Base-by-base conservation (phyloP, 1,140 invertebrate genomes). In the Zaprionus camerounensis region DNA sequence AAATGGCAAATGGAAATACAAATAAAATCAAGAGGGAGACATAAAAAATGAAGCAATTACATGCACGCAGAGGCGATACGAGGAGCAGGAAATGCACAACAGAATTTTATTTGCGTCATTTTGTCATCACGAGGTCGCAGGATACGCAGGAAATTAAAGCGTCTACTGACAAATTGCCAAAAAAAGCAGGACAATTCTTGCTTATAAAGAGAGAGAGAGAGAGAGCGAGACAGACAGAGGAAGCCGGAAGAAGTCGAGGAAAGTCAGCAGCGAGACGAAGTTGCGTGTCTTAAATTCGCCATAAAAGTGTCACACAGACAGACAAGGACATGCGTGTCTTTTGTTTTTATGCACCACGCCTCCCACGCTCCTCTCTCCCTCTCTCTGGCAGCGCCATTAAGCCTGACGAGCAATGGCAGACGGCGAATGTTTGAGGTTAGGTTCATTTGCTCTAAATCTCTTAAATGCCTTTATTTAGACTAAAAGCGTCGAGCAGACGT, bases 401-500 rank as follows among this genome's bases (percentile, higher is more conserved):
- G 64, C 58, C 69, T 70, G 76, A 75, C 65, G 72, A 69, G 69
- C 20, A 84, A 80, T 87, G 80, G 77, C 80, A 67, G 64, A 77
- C 74, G 53, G 75, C 64, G 76, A 81, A 82, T 78, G 81, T 71
- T 85, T 81, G 85, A 82, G 84, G 85, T 90, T 88, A 90, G 84
- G 85, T 88, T 90, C 78, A 90, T 88, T 88, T 90, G 85, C 81
- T 88, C 84, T 88, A 88, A 88, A 88, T 88, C 84, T 88, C 84
- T 88, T 88, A 90, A 88, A 88, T 90, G 85, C 84, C 84, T 88
- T 88, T 88, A 88, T 88, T 87, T 87, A 84, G 84, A 87, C 84
- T 87, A 87, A 87, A 88, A 87, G 84, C 84, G 78, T 78, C 78
- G 71, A 86, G 70, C 82, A 86, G 82, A 85, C 82, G 82, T 86